phyloP scores from a whole-genome alignment of 2,113 vertebrate species.

The Mesembrinibis cayennensis region DNA sequence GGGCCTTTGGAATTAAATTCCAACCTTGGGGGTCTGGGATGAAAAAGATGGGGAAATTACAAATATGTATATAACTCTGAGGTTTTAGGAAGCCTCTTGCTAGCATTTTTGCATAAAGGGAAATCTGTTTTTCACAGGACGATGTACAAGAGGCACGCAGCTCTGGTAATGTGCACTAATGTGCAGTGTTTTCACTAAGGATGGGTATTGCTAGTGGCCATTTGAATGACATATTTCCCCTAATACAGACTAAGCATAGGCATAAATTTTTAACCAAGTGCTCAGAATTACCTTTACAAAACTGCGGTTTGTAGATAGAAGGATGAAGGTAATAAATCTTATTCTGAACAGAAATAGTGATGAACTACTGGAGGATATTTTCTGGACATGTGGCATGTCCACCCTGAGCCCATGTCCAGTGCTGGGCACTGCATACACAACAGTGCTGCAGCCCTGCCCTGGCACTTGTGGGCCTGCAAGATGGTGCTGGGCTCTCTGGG shows the following conservation, averaged over 20 bases:
- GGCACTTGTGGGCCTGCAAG: background rate
- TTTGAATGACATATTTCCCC: background rate
- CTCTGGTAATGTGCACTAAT: accelerated
- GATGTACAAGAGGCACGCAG: background rate
- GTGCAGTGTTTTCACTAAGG: background rate
- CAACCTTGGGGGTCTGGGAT: background rate
- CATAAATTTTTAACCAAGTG: background rate
- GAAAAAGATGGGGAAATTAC: background rate
- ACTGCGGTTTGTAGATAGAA: background rate
- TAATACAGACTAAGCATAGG: background rate
- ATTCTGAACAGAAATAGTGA: background rate
- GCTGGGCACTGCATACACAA: accelerated
- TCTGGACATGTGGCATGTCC: accelerated
- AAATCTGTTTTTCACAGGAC: background rate
- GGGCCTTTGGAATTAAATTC: background rate
- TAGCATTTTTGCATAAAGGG: background rate
- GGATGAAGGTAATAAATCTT: background rate
- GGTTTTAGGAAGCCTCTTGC: background rate
- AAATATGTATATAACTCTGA: background rate
- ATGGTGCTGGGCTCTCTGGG: background rate
- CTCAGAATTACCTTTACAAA: background rate
- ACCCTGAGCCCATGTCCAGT: background rate
- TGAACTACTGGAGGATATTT: background rate
- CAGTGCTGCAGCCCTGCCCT: background rate
- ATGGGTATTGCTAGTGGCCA: background rate